Evolutionary conservation across 2,888 invertebrate species (phyloP).

Genomic region (Sturmia bella): DNA sequence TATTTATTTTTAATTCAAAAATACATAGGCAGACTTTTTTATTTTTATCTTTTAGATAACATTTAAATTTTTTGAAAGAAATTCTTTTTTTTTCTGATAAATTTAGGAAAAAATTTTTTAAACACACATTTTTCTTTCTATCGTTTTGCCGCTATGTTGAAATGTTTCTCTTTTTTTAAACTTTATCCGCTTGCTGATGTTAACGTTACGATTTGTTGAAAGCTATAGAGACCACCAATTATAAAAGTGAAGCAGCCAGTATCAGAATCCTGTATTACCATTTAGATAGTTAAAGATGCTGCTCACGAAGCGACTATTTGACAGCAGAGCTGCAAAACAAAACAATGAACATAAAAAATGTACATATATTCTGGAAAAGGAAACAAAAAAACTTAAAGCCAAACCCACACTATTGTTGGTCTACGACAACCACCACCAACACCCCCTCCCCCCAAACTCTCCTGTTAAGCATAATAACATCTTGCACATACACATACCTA

Average conservation of each 20-base stretch:
- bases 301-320: slow-evolving; percentile 65
- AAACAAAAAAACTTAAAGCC: slow-evolving; percentile 74
- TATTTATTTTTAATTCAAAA: background rate
- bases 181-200: slow-evolving; percentile 73
- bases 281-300: slow-evolving; percentile 39
- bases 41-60: too few species aligned
- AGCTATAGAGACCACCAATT: slow-evolving; percentile 79
- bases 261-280: slow-evolving; percentile 42
- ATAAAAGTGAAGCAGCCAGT: slow-evolving; percentile 77
- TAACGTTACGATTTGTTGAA: slow-evolving; percentile 78
- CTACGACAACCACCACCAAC: slow-evolving; percentile 37
- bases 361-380: slow-evolving; percentile 9
- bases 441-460: slow-evolving; percentile 52
- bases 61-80: background rate
- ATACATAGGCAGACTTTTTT: too few species aligned
- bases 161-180: slow-evolving; percentile 24
- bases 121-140: slow-evolving; percentile 21
- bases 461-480: too few species aligned
- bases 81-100: slow-evolving; percentile 1
- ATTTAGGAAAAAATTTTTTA: slow-evolving; percentile 8
- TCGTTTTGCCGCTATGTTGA: slow-evolving; percentile 36
- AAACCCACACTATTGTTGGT: slow-evolving; percentile 73
- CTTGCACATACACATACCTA: background rate
- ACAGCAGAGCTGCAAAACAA: slow-evolving; percentile 64
- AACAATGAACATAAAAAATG: slow-evolving; percentile 47